Conservation (phyloP, 2,113 vertebrate species). For the Brachionichthys hirsutus region DNA sequence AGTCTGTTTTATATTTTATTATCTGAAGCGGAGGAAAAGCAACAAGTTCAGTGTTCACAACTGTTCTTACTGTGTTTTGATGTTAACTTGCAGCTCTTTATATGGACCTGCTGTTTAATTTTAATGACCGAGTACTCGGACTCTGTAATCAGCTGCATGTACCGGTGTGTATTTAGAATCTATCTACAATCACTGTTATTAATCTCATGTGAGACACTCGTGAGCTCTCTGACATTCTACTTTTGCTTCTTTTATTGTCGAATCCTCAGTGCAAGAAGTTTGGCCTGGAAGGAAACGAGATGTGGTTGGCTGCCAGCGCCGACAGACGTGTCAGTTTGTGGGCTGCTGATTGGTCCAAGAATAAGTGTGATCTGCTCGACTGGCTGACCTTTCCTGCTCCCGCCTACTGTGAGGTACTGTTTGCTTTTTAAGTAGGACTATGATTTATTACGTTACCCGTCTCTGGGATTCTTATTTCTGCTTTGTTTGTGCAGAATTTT, state of each 20-base stretch:
- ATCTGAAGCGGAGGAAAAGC: too few relatives aligned
- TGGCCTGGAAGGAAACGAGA: constrained; percentile 80
- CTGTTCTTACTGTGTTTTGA: too few relatives aligned
- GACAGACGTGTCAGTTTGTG: constrained; percentile 93
- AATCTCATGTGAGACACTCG: not conserved
- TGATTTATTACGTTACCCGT: too few relatives aligned
- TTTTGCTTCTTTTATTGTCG: not conserved
- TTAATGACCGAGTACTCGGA: too few relatives aligned
- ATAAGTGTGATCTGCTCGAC: constrained; percentile 88
- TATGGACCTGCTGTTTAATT: too few relatives aligned
- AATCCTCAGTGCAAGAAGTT: constrained; percentile 75
- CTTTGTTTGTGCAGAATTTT: too few relatives aligned
- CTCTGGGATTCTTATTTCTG: too few relatives aligned
- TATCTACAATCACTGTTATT: not conserved
- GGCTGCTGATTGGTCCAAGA: constrained; percentile 84
- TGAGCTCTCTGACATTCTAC: not conserved
- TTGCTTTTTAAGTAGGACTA: constrained; percentile 17
- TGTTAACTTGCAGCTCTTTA: too few relatives aligned
- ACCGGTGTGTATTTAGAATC: too few relatives aligned
- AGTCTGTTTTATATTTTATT: too few relatives aligned
- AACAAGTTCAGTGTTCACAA: too few relatives aligned
- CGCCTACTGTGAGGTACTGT: constrained; percentile 70
- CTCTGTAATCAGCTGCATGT: too few relatives aligned
- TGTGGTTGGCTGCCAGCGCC: constrained; percentile 87
- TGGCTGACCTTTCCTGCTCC: constrained; percentile 94